Percentiles rank a stretch among this genome's conserved stretches.
Evolutionary conservation across 2,113 vertebrate species (phyloP).

Genomic region (Bos javanicus): DNA sequence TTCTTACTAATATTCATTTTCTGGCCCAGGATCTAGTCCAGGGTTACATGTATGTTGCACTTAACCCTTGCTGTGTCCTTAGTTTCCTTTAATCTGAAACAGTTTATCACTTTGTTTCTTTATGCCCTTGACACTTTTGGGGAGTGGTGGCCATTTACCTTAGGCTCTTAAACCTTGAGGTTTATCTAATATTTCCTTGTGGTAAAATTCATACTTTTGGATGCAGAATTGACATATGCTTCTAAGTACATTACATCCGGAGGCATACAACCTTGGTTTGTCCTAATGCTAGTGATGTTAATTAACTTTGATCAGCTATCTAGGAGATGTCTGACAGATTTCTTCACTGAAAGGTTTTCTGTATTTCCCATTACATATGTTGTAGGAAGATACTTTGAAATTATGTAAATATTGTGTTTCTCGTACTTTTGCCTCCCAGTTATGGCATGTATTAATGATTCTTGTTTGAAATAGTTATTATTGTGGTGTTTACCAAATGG

Average conservation of each 20-base stretch:
- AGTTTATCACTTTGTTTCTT: not conserved
- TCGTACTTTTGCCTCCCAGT: not conserved
- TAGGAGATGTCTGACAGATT: not conserved
- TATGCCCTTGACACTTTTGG: not conserved
- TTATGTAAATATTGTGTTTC: not conserved
- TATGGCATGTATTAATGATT: not conserved
- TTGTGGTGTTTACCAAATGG: constrained; percentile 2
- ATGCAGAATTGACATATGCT: not conserved
- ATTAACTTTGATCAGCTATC: not conserved
- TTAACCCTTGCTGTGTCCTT: not conserved
- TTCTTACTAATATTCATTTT: not conserved
- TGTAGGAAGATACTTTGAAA: not conserved
- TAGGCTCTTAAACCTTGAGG: not conserved
- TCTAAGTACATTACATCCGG: not conserved
- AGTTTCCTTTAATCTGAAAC: not conserved
- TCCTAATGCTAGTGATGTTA: not conserved
- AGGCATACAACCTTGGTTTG: not conserved
- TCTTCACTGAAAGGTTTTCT: not conserved
- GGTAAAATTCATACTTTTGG: not conserved
- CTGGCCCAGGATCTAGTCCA: not conserved
- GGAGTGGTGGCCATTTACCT: not conserved
- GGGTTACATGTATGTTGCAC: not conserved
- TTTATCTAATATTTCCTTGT: not conserved
- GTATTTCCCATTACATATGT: not conserved
- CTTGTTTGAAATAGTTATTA: not conserved